phyloP scores from a whole-genome alignment of 2,113 vertebrate genomes.

The Caloenas nicobarica region DNA sequence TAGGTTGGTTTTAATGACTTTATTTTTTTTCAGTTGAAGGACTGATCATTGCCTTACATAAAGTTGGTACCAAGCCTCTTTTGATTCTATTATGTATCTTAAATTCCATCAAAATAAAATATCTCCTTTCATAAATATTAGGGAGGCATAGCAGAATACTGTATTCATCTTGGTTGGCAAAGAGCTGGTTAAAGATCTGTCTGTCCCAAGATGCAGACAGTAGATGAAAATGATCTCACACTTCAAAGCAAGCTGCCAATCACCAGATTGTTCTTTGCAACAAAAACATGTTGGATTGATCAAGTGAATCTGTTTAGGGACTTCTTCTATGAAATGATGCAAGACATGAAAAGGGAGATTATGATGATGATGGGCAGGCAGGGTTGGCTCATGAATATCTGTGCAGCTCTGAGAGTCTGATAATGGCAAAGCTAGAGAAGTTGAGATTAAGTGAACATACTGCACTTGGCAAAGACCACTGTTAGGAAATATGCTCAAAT shows the following conservation, averaged over 20 bases:
- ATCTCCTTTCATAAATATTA: neutral
- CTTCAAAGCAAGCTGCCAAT: neutral
- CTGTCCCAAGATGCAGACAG: neutral
- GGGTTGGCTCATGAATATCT: neutral
- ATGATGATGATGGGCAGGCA: neutral
- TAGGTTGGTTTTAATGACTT: neutral
- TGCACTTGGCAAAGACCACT: neutral
- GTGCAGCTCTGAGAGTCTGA: neutral
- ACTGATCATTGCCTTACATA: neutral
- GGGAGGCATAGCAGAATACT: neutral
- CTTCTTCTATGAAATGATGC: neutral
- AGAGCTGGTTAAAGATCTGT: neutral
- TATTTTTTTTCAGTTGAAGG: neutral
- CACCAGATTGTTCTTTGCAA: neutral
- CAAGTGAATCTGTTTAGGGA: neutral
- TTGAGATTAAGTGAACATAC: neutral
- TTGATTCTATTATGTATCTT: neutral
- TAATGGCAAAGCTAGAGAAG: neutral
- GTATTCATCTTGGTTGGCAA: neutral
- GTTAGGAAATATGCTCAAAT: neutral
- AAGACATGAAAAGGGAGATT: neutral
- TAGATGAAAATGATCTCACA: neutral
- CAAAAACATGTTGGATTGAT: neutral
- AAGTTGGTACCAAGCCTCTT: neutral
- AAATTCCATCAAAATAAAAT: neutral